Evolutionary conservation across 2,797 vertebrate genomes (phyloP).

Genomic region (Nothura maculosa): DNA sequence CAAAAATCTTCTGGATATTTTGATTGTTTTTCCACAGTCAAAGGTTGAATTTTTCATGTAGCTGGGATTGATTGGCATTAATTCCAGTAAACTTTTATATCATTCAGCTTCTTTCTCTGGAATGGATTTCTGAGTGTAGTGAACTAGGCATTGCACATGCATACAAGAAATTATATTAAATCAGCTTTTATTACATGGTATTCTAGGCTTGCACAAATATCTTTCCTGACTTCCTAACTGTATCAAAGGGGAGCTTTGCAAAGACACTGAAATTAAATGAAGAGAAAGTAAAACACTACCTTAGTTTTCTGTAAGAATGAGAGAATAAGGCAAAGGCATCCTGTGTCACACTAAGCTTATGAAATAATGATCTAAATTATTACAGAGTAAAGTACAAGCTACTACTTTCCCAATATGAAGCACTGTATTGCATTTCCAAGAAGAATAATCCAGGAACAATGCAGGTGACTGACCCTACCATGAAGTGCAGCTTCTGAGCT

Average conservation of each 20-base stretch:
- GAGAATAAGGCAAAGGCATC: neutral
- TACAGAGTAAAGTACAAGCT: neutral
- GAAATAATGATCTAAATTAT: neutral
- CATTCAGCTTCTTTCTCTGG: neutral
- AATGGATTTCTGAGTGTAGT: neutral
- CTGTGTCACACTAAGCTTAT: neutral
- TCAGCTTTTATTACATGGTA: neutral
- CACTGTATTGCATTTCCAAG: neutral
- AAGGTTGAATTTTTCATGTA: neutral
- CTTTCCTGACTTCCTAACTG: neutral
- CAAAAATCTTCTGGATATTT: neutral
- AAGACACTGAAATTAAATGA: neutral
- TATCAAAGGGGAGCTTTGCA: neutral
- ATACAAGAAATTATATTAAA: neutral
- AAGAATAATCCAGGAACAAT: neutral
- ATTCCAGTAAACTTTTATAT: conserved; percentile 2
- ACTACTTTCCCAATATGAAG: neutral
- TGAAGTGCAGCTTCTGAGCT: neutral
- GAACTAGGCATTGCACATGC: neutral
- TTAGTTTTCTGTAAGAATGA: neutral
- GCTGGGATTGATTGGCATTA: neutral
- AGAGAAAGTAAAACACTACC: neutral
- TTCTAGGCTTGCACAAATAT: neutral
- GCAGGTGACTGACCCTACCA: neutral
- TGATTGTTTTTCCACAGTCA: neutral